phyloP scores from a whole-genome alignment of 2,113 vertebrate species.

The Rhegmatorhina hoffmannsi region DNA sequence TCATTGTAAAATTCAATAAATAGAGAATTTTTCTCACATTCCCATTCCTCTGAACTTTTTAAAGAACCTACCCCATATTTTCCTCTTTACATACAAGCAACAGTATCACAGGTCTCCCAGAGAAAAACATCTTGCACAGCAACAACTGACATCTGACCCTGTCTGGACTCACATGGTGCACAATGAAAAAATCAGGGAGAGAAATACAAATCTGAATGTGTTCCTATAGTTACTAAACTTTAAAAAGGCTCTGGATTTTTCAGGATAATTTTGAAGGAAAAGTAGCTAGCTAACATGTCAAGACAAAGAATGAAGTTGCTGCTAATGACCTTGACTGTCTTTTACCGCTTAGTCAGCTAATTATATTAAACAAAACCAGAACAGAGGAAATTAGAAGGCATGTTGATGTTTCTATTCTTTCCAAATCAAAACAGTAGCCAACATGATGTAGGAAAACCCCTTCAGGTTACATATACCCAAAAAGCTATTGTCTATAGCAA shows the following conservation, averaged over 20 bases:
- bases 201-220: neutral
- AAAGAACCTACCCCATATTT: neutral
- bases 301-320: constrained; percentile 21
- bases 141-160: neutral
- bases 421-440: constrained; percentile 34
- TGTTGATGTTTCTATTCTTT: constrained; percentile 39
- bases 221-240: neutral
- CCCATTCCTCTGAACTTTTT: neutral
- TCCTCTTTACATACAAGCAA: neutral
- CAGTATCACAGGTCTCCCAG: neutral
- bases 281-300: neutral
- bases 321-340: constrained; percentile 1
- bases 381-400: constrained; percentile 51
- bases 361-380: constrained; percentile 21
- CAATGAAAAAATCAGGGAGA: neutral
- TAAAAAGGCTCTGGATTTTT: neutral
- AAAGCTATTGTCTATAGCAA: neutral
- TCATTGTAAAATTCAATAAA: no score
- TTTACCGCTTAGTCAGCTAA: constrained; percentile 32
- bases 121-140: neutral
- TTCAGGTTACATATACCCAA: neutral
- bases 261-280: neutral
- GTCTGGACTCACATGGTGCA: neutral
- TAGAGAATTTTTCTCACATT: neutral
- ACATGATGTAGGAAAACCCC: constrained; percentile 17